A percentile compares a stretch with the other conserved stretches of the same genome.
Conservation (phyloP, 2,113 vertebrate genomes). For the Diadophis punctatus region DNA sequence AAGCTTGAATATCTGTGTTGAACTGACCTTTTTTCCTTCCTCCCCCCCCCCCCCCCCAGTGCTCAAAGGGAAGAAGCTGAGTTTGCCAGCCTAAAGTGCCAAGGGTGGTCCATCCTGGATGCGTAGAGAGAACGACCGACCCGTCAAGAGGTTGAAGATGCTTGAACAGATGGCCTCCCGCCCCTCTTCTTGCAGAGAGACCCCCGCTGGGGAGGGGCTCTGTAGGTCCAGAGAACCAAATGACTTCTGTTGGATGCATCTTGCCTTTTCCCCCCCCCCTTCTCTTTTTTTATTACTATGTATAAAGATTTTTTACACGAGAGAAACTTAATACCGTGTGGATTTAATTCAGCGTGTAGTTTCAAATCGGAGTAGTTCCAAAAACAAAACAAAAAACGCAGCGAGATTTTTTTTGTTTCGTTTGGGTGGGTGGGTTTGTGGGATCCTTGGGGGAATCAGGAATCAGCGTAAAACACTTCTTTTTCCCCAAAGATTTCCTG, state of each 20-base stretch:
- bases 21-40: constrained; percentile 2
- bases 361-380: constrained; percentile 74
- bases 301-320: constrained; percentile 95
- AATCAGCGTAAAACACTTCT: constrained; percentile 68
- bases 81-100: constrained; percentile 97
- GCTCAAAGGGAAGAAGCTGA: constrained; percentile 99
- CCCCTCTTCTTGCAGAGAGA: constrained; percentile 69
- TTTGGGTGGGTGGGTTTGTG: not conserved
- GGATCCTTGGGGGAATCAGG: constrained; percentile 69
- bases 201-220: constrained; percentile 45
- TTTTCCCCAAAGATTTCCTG: constrained; percentile 56
- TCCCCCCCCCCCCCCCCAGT: constrained; percentile 66
- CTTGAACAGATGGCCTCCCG: constrained; percentile 81
- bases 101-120: constrained; percentile 77
- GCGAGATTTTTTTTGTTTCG: constrained; percentile 62
- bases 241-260: constrained; percentile 96
- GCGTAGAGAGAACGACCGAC: constrained; percentile 73
- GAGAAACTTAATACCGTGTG: constrained; percentile 82
- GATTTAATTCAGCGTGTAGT: constrained; percentile 79
- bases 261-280: constrained; percentile 71
- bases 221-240: constrained; percentile 74
- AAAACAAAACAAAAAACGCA: constrained; percentile 39
- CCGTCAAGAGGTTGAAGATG: constrained; percentile 80
- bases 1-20: not conserved
- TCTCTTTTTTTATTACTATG: constrained; percentile 91